Evolutionary conservation across 2,888 invertebrate genomes (phyloP), one percentile per base, ranked within the genome.

Genomic region (Phyllotreta cruciferae): DNA sequence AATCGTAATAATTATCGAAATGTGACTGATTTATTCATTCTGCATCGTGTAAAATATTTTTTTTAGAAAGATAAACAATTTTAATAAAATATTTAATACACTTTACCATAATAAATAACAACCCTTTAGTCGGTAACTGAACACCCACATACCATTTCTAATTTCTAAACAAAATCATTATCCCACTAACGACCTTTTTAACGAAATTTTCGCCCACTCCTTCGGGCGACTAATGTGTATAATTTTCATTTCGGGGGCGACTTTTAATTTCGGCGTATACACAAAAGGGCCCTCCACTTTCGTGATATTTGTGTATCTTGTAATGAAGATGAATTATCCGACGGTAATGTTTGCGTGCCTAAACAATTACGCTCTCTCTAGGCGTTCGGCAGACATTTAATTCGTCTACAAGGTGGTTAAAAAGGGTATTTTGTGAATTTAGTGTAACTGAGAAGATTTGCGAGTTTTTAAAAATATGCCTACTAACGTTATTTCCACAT

Each of bases 221-320:
- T 47, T 14, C 24, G 34, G 24, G 47, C 24, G 6, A 13, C 47
- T 47, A 47, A 47, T 47, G 47, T 60, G 56, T 57, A 52, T 67
- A 69, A 65, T 67, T 67, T 49, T 47, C 55, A 56, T 49, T 24
- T 13, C 36, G 41, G 34, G 47, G 61, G 61, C 36, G 39, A 41
- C 50, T 61, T 61, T 61, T 61, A 61, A 62, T 62, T 56, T 56
- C 42, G 34, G 2, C 36, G 42, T 35, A 50, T 56, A 62, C 55
- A 62, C 34, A 62, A 55, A 41, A 50, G 62, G 55, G 41, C 49
- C 55, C 55, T 61, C 37, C 37, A 50, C 56, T 45, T 62, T 55
- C 50, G 55, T 62, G 62, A 49, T 49, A 42, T 50, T 45, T 61
- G 55, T 55, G 24, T 34, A 55, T 49, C 41, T 41, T 50, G 62